These are phyloP conservation scores for Agrilus planipennis DNA, from an alignment of 1,140 invertebrate genomes.

Conservation along the genomic window DNA sequence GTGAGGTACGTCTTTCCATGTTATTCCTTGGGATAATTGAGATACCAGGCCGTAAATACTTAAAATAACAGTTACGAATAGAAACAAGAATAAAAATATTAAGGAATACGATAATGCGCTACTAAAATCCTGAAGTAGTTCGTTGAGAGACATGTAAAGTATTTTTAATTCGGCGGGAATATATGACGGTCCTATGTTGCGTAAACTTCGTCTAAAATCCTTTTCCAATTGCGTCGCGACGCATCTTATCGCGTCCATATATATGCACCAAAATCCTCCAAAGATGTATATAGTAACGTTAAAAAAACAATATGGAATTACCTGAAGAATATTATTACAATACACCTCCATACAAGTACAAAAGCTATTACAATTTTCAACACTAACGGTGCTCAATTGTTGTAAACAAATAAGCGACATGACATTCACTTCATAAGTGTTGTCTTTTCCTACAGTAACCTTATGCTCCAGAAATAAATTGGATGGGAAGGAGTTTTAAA, in stretches of 20 bases:
- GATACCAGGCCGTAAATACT: conserved; percentile 55
- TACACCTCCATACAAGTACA: too few relatives aligned
- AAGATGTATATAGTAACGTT: conserved; percentile 48
- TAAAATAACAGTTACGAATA: conserved; percentile 53
- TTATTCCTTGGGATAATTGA: conserved; percentile 52
- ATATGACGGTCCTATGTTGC: conserved; percentile 47
- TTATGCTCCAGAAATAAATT: too few relatives aligned
- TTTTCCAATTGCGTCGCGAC: conserved; percentile 48
- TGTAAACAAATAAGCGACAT: too few relatives aligned
- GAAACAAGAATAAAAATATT: conserved; percentile 48
- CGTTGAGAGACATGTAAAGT: conserved; percentile 50
- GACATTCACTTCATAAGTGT: too few relatives aligned
- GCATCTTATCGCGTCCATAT: conserved; percentile 46
- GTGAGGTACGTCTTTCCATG: conserved; percentile 51
- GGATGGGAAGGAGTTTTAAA: too few relatives aligned
- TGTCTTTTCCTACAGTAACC: too few relatives aligned
- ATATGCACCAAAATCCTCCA: conserved; percentile 40
- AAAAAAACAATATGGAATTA: conserved; percentile 49
- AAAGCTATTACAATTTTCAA: too few relatives aligned
- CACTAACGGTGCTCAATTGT: too few relatives aligned
- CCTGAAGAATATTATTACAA: conserved; percentile 13
- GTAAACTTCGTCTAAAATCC: conserved; percentile 48
- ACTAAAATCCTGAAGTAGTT: conserved; percentile 47
- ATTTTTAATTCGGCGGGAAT: conserved; percentile 51
- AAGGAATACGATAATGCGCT: conserved; percentile 48